Base-by-base conservation (phyloP, 2,797 vertebrate genomes). In the Notoglanidium macrostoma region DNA sequence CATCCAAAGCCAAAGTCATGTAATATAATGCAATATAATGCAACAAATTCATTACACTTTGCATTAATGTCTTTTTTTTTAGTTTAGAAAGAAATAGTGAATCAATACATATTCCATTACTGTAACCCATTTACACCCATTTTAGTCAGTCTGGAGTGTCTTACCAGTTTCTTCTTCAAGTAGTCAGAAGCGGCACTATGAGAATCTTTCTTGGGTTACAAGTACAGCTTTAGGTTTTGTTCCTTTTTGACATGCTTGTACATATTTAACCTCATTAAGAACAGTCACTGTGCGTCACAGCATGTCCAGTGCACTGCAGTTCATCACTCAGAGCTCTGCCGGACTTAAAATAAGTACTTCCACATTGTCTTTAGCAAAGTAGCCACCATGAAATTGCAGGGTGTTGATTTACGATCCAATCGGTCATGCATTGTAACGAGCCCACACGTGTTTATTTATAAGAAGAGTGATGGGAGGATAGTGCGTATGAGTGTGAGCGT, bases 61-160 rank as follows among this genome's bases (percentile, higher is more conserved):
- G 54, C 17, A 23, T 57, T 21, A 57, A 57, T 79, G 54, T 15
- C 10, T 55, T 9, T 78, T 17, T 26, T 59, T 40, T 80, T 40
- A 32, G n/a, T n/a, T 6, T 6, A 55, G 51, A 29, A 32, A 32
- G 32, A 80, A 40, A 35, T 79, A 59, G 29, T 15, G 32, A 87
- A 94, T 95, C 92, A 90, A 94, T 94, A 89, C 86, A 49, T 87
- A 88, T 77, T 51, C 88, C 87, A 90, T 93, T 94, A 93, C 91
- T 81, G 85, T 92, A 94, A 92, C 88, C 88, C 85, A 92, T 92
- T 92, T 92, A 90, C 87, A 91, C 92, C 91, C 88, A 91, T 92
- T 92, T 90, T 90, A 87, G 90, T 90, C 80, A 85, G 85, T 74
- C 85, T 91, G 86, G 87, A 90, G 83, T 89, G 88, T 89, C 74